Evolutionary conservation across 1,140 invertebrate species (phyloP).

Genomic region (Melipona quadrifasciata): DNA sequence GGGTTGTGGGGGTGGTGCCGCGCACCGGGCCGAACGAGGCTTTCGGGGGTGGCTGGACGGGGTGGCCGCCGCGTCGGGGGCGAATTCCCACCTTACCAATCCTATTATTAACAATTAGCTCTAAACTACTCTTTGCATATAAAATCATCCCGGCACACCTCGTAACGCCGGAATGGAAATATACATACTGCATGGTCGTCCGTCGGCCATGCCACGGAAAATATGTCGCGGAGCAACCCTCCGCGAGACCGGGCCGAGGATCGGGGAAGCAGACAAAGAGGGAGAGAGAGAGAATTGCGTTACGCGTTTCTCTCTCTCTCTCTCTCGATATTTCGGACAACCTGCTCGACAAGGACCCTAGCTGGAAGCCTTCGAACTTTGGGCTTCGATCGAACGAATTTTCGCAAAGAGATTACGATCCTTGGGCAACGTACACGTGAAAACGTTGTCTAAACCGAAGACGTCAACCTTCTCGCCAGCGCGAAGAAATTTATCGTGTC

Average conservation of each 20-base stretch:
- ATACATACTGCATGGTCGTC: constrained; percentile 81
- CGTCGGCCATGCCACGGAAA: constrained; percentile 69
- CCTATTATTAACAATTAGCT: constrained; percentile 83
- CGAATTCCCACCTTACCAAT: constrained; percentile 82
- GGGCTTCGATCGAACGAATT: no score
- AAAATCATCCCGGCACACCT: constrained; percentile 78
- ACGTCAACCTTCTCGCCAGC: no score
- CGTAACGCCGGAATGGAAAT: constrained; percentile 81
- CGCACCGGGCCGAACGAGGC: constrained; percentile 44
- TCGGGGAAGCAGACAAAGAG: background rate
- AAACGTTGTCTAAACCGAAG: no score
- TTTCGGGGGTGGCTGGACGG: constrained; percentile 23
- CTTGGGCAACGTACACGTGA: no score
- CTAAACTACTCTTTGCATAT: constrained; percentile 82
- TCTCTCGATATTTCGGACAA: background rate
- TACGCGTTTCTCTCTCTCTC: no score
- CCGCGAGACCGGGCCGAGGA: background rate
- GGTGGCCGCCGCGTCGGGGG: constrained; percentile 52
- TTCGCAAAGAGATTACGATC: no score
- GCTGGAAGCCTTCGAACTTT: background rate
- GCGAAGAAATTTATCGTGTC: no score
- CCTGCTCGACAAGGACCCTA: rapidly evolving
- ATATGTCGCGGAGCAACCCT: constrained; percentile 57
- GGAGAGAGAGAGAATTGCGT: background rate
- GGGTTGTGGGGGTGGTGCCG: constrained; percentile 46